Base-by-base conservation (phyloP, 1,140 invertebrate species). In the Asobara japonica region DNA sequence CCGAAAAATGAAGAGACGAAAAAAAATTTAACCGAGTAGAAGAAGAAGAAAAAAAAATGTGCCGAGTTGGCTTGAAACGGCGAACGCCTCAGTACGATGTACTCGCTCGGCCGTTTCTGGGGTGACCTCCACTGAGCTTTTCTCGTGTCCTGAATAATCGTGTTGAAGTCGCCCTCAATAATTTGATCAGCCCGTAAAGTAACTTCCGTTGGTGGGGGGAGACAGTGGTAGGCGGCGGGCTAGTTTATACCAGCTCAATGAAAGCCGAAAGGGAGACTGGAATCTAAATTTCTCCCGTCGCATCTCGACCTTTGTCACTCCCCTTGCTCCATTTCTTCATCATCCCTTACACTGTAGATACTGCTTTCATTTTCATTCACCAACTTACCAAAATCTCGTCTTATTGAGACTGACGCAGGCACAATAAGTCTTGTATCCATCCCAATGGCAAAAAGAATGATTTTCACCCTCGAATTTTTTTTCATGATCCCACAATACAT, bases 181-280 rank as follows among this genome's bases (percentile, higher is more conserved):
- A 56, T 56, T 56, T 56, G 51, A 56, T 56, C 51, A 56, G 18
- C 51, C 51, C 22, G 51, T 56, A 56, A 56, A 56, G 51, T 56
- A 56, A 56, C 51, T 56, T 56, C 51, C 51, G 8, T 22, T 13
- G 25, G 41, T 45, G 41, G 13, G 11, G n/a, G 18, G 41, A 38
- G 8, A 38, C 10, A n/a, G 36, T 8, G n/a, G n/a, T 38, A 38
- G 36, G 36, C 10, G 36, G 11, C 7, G 3, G n/a, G n/a, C 45
- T 51, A 18, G 2, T 51, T 25, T 56, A 56, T 56, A 10, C 18
- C 22, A 22, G 8, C 51, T 56, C 51, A 56, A 56, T 56, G 20
- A 22, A 56, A 56, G 51, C 22, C 18, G 22, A 56, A 56, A 25
- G 51, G 51, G 20, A 56, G 51, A 27, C 51, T 56, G 8, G 51